Conservation (phyloP, 1,140 invertebrate species). For the Meteorus sp. region DNA sequence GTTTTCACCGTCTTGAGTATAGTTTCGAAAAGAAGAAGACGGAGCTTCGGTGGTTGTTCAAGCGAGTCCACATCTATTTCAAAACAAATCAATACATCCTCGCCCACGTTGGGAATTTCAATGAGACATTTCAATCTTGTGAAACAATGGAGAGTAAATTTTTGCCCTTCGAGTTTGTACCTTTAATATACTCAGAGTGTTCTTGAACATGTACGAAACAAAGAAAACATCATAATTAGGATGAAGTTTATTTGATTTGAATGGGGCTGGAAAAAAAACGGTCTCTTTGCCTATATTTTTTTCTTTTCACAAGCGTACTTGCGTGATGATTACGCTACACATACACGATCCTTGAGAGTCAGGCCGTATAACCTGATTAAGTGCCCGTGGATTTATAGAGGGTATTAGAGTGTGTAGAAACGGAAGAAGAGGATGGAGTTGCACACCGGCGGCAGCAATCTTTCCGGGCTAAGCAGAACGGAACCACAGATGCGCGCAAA, state of each 20-base stretch:
- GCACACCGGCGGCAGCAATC: conserved; percentile 30
- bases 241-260: conserved; percentile 1
- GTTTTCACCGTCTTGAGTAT: no score
- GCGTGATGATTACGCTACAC: conserved; percentile 45
- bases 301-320: no score
- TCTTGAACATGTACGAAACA: no score
- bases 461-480: conserved; percentile 54
- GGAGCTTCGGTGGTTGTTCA: no score
- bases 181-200: no score
- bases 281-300: conserved; percentile 28
- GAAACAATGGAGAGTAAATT: conserved; percentile 6
- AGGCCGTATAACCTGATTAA: conserved; percentile 53
- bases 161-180: no score
- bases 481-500: conserved; percentile 44
- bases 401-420: conserved; percentile 58
- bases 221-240: conserved; percentile 11
- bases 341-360: conserved; percentile 41
- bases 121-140: not conserved
- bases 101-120: no score
- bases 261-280: conserved; percentile 1
- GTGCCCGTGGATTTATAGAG: conserved; percentile 42
- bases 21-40: no score
- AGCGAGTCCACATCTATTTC: no score
- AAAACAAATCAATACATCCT: no score
- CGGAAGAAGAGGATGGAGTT: conserved; percentile 37